phyloP scores from a whole-genome alignment of 2,113 vertebrate genomes.

The Scytalopus superciliaris region DNA sequence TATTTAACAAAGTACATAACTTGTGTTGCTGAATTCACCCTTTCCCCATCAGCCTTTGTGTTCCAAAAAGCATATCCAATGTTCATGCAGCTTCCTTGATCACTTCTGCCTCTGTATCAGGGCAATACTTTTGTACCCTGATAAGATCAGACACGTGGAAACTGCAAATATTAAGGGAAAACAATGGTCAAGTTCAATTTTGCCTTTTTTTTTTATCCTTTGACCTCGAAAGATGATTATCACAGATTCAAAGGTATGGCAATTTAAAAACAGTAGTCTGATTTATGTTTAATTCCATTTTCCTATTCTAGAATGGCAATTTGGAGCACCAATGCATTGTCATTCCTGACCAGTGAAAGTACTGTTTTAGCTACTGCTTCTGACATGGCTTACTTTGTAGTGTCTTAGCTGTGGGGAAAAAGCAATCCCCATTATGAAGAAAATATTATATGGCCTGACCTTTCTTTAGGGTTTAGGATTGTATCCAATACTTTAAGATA shows the following conservation, averaged over 20 bases:
- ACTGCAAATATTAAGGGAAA: neutral
- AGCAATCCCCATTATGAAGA: neutral
- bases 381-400: neutral
- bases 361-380: neutral
- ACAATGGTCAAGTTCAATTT: neutral
- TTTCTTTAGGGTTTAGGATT: neutral
- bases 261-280: neutral
- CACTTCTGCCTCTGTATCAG: neutral
- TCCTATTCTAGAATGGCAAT: neutral
- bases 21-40: neutral
- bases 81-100: neutral
- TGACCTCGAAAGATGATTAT: neutral
- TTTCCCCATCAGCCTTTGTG: neutral
- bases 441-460: neutral
- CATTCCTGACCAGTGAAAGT: neutral
- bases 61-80: neutral
- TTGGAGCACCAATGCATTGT: neutral
- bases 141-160: neutral
- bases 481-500: neutral
- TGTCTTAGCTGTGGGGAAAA: neutral
- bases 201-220: neutral
- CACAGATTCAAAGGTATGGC: neutral
- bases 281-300: neutral
- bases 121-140: neutral
- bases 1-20: neutral